These are phyloP conservation scores for Atrichornis clamosus DNA, from an alignment of 2,113 vertebrate species.

Conservation along the genomic window DNA sequence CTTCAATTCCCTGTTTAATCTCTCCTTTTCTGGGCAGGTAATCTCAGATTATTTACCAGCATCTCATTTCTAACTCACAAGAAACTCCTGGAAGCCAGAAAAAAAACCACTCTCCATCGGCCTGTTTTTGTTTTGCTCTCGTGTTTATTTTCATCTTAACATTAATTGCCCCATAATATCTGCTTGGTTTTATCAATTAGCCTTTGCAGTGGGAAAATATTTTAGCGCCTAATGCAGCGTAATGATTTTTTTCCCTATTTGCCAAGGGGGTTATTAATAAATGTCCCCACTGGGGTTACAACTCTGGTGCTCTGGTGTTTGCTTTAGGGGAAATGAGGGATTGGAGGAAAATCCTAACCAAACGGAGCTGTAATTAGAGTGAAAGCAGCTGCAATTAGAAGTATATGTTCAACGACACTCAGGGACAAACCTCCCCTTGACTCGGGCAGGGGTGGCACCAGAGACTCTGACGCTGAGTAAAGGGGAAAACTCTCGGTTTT, in stretches of 20 bases:
- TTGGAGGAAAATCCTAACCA: slow-evolving; percentile 81
- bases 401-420: slow-evolving; percentile 68
- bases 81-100: neutral
- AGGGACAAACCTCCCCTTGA: neutral
- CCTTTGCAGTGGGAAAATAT: slow-evolving; percentile 73
- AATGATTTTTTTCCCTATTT: slow-evolving; percentile 79
- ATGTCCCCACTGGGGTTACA: slow-evolving; percentile 77
- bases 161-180: slow-evolving; percentile 68
- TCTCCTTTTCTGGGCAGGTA: neutral
- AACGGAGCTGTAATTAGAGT: slow-evolving; percentile 80
- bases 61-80: neutral
- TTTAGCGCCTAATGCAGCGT: slow-evolving; percentile 70
- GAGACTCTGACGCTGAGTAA: neutral
- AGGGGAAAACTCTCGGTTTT: neutral
- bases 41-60: slow-evolving; percentile 47
- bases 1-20: neutral
- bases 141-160: slow-evolving; percentile 61
- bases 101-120: neutral
- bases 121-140: slow-evolving; percentile 66
- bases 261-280: slow-evolving; percentile 80
- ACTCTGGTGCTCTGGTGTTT: slow-evolving; percentile 76
- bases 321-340: slow-evolving; percentile 80
- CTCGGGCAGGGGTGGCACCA: neutral
- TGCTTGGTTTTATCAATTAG: slow-evolving; percentile 76
- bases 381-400: slow-evolving; percentile 80